Evolutionary conservation across 1,140 invertebrate species (phyloP), one percentile per base, ranked within the genome.

Genomic region (Heliothis virescens): DNA sequence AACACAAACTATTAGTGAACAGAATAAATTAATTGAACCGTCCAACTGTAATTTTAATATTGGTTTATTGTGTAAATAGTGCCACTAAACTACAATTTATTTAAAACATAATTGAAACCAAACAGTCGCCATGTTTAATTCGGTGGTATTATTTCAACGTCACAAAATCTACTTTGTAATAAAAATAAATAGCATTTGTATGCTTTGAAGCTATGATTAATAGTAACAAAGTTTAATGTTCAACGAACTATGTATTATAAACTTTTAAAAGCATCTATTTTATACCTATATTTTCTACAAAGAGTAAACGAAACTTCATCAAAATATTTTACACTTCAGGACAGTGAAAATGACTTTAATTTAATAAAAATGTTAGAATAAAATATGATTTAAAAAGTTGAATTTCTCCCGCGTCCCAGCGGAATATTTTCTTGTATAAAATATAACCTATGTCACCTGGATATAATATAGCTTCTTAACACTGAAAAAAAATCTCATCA

Each of bases 301-400:
- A 53, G 16, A 41, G 48, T 16, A 53, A 69, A 69, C 65, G 21
- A 29, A 69, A 69, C 48, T 53, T 53, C 52, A 29, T 15, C 10
- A 48, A 65, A 65, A 65, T 65, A 41, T 7, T 41, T 41, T 41
- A 7, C 34, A 41, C 34, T 34, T 7, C 0, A 3, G 34, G 34
- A 3, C 34, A 41, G 34, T 41, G 34, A 41, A 41, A 41, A 0
- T 7, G 5, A 41, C 34, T 41, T 0, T 41, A 5, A 9, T 41
- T 41, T 41, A 7, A 7, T 9, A 9, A 41, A 41, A 41, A 41
- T 41, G 34, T 41, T 41, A 5, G 9, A 41, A 41, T 41, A 41
- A 9, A 41, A 41, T 41, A 26, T 26, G 2, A 26, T 26, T 26
- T 26, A 26, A 41, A 41, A 41, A 9, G 5, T 9, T 7, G 9